These are phyloP conservation scores for Montifringilla adamsi DNA, from an alignment of 2,113 vertebrate genomes.

Conservation along the genomic window DNA sequence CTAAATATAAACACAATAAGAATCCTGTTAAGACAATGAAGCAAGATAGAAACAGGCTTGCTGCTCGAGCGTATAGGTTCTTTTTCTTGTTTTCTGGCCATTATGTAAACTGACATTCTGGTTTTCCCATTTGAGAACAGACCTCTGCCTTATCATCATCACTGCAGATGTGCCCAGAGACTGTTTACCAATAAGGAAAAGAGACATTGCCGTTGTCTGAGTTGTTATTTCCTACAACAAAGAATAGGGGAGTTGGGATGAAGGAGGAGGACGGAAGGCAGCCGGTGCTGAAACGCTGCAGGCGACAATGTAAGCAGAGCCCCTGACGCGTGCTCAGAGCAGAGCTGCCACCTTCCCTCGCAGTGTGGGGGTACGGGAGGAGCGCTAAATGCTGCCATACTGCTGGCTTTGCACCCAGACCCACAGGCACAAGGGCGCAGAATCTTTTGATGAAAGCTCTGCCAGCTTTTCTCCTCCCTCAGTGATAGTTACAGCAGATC, in stretches of 20 bases:
- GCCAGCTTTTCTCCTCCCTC: not conserved
- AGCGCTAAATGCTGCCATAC: not conserved
- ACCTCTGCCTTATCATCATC: slow-evolving; percentile 58
- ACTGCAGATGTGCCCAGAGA: slow-evolving; percentile 56
- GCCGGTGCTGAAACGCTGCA: not conserved
- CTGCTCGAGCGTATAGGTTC: not conserved
- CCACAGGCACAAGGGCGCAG: not conserved
- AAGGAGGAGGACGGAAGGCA: slow-evolving; percentile 33
- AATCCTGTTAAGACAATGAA: slow-evolving; percentile 66
- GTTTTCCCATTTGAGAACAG: slow-evolving; percentile 55
- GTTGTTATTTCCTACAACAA: slow-evolving; percentile 61
- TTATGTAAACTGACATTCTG: slow-evolving; percentile 64
- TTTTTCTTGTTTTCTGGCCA: slow-evolving; percentile 59
- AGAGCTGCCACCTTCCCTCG: not conserved
- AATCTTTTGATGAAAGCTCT: not conserved
- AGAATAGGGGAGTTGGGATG: slow-evolving; percentile 41
- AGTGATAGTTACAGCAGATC: not conserved
- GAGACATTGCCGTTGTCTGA: slow-evolving; percentile 47
- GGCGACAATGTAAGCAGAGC: not conserved
- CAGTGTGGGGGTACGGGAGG: not conserved
- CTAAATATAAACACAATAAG: slow-evolving; percentile 70
- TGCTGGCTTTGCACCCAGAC: not conserved
- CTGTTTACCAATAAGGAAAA: slow-evolving; percentile 68
- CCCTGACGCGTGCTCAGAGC: too few species aligned
- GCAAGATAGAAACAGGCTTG: slow-evolving; percentile 46